Evolutionary conservation across 23 tunicate species (phyloP).

Genomic region (Styela plicata): DNA sequence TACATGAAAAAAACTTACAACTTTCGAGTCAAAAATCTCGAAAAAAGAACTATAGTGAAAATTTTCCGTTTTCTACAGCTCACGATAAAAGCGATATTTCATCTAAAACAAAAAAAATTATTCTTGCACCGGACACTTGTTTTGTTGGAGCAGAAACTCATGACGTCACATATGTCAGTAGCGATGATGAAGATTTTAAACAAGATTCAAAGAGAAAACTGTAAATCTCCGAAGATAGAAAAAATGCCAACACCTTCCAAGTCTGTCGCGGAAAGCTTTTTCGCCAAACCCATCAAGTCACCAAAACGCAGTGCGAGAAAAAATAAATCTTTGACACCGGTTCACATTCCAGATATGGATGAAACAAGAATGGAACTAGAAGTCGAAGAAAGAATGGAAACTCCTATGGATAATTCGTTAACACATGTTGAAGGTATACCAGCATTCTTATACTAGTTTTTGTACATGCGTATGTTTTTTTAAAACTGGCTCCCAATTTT

Average conservation of each 20-base stretch:
- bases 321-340: neutral
- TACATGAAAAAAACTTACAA: conserved; percentile 5
- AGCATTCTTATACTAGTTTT: neutral
- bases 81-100: too few relatives aligned
- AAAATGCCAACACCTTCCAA: neutral
- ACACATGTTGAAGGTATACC: too few relatives aligned
- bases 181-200: conserved; percentile 23
- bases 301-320: neutral
- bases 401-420: neutral
- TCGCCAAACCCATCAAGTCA: neutral
- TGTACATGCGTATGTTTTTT: neutral
- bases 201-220: neutral
- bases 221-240: conserved; percentile 11
- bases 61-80: neutral
- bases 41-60: neutral
- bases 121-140: conserved; percentile 36
- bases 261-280: conserved; percentile 8
- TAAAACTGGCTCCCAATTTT: neutral
- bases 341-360: neutral
- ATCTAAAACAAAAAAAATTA: neutral
- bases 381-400: neutral
- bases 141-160: neutral
- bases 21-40: neutral
- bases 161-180: conserved; percentile 2
- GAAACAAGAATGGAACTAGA: conserved; percentile 21